Evolutionary conservation across 2,113 vertebrate species (phyloP).

Genomic region (Tychaedon coryphoeus): DNA sequence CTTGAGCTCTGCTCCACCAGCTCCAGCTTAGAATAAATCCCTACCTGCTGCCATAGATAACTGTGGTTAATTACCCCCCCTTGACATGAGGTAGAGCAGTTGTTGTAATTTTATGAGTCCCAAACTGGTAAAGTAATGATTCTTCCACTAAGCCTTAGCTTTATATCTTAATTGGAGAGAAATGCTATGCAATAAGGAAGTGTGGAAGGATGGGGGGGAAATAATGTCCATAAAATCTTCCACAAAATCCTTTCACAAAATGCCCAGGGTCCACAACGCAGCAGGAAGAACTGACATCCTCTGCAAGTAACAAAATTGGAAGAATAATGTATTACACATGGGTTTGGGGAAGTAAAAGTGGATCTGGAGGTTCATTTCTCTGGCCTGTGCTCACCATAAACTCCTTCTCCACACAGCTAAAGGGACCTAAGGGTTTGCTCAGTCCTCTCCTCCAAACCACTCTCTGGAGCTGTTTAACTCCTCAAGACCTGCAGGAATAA

Average conservation of each 20-base stretch:
- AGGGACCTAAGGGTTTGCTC: neutral
- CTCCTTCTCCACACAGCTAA: neutral
- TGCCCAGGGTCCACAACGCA: rapidly evolving
- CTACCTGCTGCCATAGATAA: neutral
- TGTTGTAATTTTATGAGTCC: conserved; percentile 23
- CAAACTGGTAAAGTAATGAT: neutral
- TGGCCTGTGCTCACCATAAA: neutral
- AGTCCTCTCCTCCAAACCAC: neutral
- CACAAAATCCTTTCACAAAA: neutral
- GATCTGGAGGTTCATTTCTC: neutral
- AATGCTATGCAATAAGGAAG: rapidly evolving
- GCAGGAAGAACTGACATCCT: neutral
- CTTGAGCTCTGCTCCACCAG: neutral
- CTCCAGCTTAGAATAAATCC: neutral
- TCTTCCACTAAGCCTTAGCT: neutral
- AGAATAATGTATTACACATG: rapidly evolving
- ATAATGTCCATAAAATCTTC: neutral
- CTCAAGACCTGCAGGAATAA: neutral
- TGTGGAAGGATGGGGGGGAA: neutral
- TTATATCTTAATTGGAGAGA: conserved; percentile 9
- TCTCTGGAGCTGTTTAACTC: neutral
- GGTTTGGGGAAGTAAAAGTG: neutral
- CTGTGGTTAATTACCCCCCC: neutral
- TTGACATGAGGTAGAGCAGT: neutral
- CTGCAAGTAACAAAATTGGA: neutral